Conservation (phyloP, 92 coral and sea anemone species). For the Muricea muricata region DNA sequence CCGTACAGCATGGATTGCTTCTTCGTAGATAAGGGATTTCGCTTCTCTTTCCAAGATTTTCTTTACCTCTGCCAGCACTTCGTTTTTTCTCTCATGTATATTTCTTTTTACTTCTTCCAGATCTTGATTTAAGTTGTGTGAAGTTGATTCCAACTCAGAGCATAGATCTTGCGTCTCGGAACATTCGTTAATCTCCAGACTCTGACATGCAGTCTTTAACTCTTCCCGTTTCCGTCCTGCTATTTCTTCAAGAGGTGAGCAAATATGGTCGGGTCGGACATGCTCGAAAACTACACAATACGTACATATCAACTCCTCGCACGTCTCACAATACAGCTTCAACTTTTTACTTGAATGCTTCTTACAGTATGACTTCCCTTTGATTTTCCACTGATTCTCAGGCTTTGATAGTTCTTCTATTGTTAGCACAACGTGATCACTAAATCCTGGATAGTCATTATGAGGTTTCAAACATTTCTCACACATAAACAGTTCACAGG, state of each 20-base stretch:
- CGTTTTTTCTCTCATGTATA: not conserved
- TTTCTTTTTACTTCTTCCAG: not conserved
- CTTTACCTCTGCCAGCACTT: not conserved
- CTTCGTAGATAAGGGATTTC: not conserved
- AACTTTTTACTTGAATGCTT: slow-evolving; percentile 11
- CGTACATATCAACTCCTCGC: slow-evolving; percentile 18
- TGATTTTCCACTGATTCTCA: slow-evolving; percentile 11
- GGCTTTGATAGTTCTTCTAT: slow-evolving; percentile 40
- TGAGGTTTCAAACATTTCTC: no score
- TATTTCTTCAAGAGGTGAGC: not conserved
- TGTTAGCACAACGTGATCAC: not conserved
- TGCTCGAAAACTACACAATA: slow-evolving; percentile 31
- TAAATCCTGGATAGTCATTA: not conserved
- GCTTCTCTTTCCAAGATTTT: not conserved
- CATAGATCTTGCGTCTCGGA: not conserved
- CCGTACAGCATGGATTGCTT: not conserved
- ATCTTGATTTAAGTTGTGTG: not conserved
- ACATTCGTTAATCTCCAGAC: not conserved
- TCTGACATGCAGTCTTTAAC: not conserved
- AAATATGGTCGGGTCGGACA: not conserved
- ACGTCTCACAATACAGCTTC: slow-evolving; percentile 23
- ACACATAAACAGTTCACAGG: slow-evolving; percentile 31
- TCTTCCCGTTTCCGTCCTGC: not conserved
- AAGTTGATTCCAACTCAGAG: not conserved
- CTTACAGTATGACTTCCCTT: slow-evolving; percentile 12